Conservation (phyloP, 2,888 invertebrate species). For the Malthinus flaveolus region DNA sequence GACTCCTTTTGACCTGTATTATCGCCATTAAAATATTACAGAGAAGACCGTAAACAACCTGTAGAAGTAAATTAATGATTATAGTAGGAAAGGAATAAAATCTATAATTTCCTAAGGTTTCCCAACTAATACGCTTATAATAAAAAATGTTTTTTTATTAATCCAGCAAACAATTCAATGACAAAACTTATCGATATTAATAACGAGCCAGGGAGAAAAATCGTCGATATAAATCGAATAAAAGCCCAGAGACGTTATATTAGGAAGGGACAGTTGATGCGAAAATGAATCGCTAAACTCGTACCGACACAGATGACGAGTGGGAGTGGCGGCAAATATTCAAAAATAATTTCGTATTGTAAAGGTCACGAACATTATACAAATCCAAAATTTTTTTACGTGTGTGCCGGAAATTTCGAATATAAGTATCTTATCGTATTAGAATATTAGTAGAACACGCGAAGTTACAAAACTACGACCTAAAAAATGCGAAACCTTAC, state of each 20-base stretch:
- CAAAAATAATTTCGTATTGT: conserved; percentile 26
- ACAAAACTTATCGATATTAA: background rate
- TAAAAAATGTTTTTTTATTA: no score
- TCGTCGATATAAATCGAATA: background rate
- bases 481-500: background rate
- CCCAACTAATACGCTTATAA: no score
- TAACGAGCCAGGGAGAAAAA: background rate
- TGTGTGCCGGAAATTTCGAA: conserved; percentile 17
- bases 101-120: no score
- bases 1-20: no score
- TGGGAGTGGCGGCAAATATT: conserved; percentile 31
- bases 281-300: background rate
- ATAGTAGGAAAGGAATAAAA: no score
- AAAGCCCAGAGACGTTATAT: background rate
- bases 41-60: no score
- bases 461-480: conserved; percentile 5
- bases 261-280: background rate
- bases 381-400: conserved; percentile 8
- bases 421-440: conserved; percentile 13
- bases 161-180: background rate
- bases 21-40: no score
- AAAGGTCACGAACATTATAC: conserved; percentile 22
- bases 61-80: no score
- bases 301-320: conserved; percentile 25
- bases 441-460: conserved; percentile 19